Percentiles rank a stretch among this genome's conserved stretches.
Evolutionary conservation across 2,888 invertebrate genomes (phyloP).

Genomic region (Mesorhabditis spiculigera): DNA sequence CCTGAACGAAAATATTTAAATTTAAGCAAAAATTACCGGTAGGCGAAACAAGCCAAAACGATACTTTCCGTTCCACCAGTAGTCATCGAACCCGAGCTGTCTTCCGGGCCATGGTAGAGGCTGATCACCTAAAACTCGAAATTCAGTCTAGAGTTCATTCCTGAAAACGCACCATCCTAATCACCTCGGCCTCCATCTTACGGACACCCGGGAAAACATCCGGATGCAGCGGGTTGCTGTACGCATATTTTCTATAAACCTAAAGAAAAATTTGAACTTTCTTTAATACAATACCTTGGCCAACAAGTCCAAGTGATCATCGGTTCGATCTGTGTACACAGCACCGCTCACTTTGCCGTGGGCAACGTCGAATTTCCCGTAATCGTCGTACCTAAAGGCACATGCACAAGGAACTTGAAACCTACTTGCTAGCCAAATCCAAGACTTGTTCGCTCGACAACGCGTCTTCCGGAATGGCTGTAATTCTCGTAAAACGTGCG

Average conservation of each 20-base stretch:
- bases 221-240: constrained; percentile 92
- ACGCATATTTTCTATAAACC: constrained; percentile 81
- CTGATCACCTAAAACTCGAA: constrained; percentile 57
- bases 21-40: constrained; percentile 14
- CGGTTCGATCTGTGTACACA: constrained; percentile 75
- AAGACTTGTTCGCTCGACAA: constrained; percentile 62
- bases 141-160: background rate
- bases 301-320: constrained; percentile 73
- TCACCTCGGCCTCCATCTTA: constrained; percentile 91
- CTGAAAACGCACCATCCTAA: constrained; percentile 41
- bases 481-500: constrained; percentile 64
- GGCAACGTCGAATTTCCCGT: constrained; percentile 65
- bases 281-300: constrained; percentile 61
- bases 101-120: constrained; percentile 78
- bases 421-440: constrained; percentile 68
- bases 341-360: constrained; percentile 66
- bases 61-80: constrained; percentile 98
- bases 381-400: constrained; percentile 63
- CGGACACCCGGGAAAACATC: constrained; percentile 87
- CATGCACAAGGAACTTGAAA: background rate
- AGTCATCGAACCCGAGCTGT: constrained; percentile 77
- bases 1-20: constrained; percentile 22
- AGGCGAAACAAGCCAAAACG: constrained; percentile 82
- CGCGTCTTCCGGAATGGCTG: constrained; percentile 49
- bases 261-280: constrained; percentile 51